Evolutionary conservation across 2,888 invertebrate species (phyloP).

Genomic region (Spilarctia lutea): DNA sequence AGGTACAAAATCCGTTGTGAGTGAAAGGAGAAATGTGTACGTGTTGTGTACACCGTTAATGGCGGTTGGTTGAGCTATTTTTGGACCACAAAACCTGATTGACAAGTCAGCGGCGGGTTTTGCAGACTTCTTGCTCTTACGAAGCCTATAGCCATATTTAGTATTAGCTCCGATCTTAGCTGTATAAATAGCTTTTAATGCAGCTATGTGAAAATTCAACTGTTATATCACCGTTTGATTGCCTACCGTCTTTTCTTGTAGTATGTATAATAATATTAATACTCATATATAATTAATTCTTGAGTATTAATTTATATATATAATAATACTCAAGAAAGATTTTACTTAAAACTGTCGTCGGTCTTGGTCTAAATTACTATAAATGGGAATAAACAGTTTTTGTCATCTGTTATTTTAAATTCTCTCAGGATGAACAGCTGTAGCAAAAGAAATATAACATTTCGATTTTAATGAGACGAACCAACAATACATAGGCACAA

Average conservation of each 20-base stretch:
- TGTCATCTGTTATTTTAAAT: no score
- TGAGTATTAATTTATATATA: no score
- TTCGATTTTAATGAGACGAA: no score
- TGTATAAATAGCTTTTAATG: conserved; percentile 20
- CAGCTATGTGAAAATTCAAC: background rate
- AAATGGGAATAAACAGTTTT: no score
- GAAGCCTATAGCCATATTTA: conserved; percentile 58
- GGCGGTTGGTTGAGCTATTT: conserved; percentile 68
- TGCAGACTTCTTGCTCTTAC: conserved; percentile 59
- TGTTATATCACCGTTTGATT: background rate
- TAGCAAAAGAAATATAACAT: no score
- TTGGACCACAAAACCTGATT: conserved; percentile 72
- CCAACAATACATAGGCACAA: no score
- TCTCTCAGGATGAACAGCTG: no score
- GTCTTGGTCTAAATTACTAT: no score
- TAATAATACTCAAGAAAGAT: no score
- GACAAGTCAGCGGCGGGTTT: conserved; percentile 59
- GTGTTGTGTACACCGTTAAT: conserved; percentile 72
- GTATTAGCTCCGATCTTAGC: conserved; percentile 38
- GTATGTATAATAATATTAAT: background rate
- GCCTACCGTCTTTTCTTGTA: background rate
- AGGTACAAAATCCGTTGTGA: conserved; percentile 67
- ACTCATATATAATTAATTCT: no score
- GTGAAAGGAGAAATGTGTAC: conserved; percentile 79
- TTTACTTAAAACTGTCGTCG: no score